Evolutionary conservation across 2,113 vertebrate genomes (phyloP).

Genomic region (Leptobrachium leishanense): DNA sequence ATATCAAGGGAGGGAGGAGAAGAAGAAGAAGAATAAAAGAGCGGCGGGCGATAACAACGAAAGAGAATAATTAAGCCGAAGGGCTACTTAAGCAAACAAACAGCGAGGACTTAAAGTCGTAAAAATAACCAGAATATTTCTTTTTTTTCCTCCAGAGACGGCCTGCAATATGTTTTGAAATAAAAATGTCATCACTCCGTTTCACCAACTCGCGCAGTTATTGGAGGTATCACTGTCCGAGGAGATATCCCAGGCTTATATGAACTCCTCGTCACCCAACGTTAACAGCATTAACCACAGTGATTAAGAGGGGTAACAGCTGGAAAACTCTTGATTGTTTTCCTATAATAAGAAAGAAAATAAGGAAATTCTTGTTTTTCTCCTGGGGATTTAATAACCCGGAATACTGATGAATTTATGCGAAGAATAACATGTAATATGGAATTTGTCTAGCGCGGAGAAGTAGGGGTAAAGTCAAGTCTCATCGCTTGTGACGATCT

Average conservation of each 20-base stretch:
- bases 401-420: slow-evolving; percentile 35
- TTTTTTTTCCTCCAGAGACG: slow-evolving; percentile 33
- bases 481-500: slow-evolving; percentile 8
- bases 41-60: neutral
- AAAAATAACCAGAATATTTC: slow-evolving; percentile 47
- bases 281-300: slow-evolving; percentile 12
- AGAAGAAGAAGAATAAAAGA: neutral
- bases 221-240: slow-evolving; percentile 21
- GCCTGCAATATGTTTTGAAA: slow-evolving; percentile 22
- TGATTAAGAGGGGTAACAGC: slow-evolving; percentile 29
- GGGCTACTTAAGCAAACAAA: slow-evolving; percentile 17
- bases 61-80: slow-evolving; percentile 24
- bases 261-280: slow-evolving; percentile 28
- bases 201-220: slow-evolving; percentile 32
- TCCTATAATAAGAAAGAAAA: slow-evolving; percentile 36
- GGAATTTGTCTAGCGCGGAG: neutral
- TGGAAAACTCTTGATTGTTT: slow-evolving; percentile 37
- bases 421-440: slow-evolving; percentile 23
- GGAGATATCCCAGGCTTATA: slow-evolving; percentile 5
- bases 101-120: slow-evolving; percentile 28
- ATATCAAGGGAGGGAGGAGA: neutral
- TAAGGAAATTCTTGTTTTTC: slow-evolving; percentile 41
- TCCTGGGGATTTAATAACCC: slow-evolving; percentile 5
- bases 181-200: slow-evolving; percentile 47
- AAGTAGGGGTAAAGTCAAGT: neutral